These are phyloP conservation scores for Paramisgurnus dabryanus DNA, from an alignment of 2,113 vertebrate genomes.

Conservation along the genomic window DNA sequence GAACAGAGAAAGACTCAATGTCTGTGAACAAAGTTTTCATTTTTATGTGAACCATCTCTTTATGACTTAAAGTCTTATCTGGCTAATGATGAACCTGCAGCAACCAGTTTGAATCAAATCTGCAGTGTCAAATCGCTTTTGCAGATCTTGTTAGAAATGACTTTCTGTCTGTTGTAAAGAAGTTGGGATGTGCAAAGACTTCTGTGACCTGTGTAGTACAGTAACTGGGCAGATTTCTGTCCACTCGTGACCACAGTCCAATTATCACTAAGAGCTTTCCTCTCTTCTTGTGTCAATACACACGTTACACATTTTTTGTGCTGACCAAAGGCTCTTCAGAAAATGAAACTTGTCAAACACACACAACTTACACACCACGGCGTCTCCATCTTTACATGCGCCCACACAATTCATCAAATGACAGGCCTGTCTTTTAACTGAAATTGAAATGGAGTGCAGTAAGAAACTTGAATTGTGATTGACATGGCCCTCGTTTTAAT, in stretches of 20 bases:
- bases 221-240: conserved; percentile 23
- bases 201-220: background rate
- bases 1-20: no score
- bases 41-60: no score
- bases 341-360: conserved; percentile 65
- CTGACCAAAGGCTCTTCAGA: conserved; percentile 57
- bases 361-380: conserved; percentile 14
- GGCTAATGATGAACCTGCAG: background rate
- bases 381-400: background rate
- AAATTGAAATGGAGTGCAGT: conserved; percentile 13
- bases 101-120: background rate
- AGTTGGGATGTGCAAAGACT: background rate
- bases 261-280: conserved; percentile 70
- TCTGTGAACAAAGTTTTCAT: no score
- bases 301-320: conserved; percentile 46
- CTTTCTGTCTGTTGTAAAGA: background rate
- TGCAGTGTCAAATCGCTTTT: conserved; percentile 5
- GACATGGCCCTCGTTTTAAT: conserved; percentile 8
- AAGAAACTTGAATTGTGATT: conserved; percentile 11
- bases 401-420: conserved; percentile 18
- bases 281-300: conserved; percentile 61
- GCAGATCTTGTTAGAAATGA: conserved; percentile 9
- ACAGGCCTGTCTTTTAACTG: conserved; percentile 22
- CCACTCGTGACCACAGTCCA: conserved; percentile 42
- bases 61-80: background rate